Base-by-base conservation (phyloP, 2,888 invertebrate species). In the Lepetodrilus schrolli region DNA sequence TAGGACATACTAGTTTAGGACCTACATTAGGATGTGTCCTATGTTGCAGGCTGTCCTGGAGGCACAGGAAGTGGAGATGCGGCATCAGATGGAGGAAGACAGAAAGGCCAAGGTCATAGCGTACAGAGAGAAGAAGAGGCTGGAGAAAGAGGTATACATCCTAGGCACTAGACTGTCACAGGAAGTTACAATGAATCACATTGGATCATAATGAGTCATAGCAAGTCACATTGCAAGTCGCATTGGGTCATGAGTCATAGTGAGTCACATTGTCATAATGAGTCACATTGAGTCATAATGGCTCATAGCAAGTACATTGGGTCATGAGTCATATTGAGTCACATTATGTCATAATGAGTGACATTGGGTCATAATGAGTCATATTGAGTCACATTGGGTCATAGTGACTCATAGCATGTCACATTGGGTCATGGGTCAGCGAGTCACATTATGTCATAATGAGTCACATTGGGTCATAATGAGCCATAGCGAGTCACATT, bases 141-240 rank as follows among this genome's bases (percentile, higher is more conserved):
- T 84, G n/a, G 89, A 90, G 69, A 85, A 86, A 82, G 84, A 85
- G 85, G 87, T 86, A 68, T 66, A n/a, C 7, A n/a, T n/a, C n/a
- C n/a, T n/a, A n/a, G n/a, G n/a, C n/a, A n/a, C n/a, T n/a, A n/a
- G n/a, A n/a, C n/a, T 43, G 7, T 43, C 1, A 0, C 13, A 43
- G 43, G 10, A n/a, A 7, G 43, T 43, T n/a, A 43, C n/a, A n/a
- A n/a, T 1, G 43, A 13, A 4, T 43, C 43, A 43, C 0, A 1
- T 10, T 43, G 2, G 0, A n/a, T 43, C 43, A 43, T 43, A n/a
- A n/a, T 43, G 43, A n/a, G n/a, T 43, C 43, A 43, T 10, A 43
- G 43, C n/a, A n/a, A n/a, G 43, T 3, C 3, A n/a, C 1, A 43
- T 13, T 13, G 43, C 17, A 17, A n/a, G 0, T 43, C 43, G 17